Percentiles rank a stretch among this genome's conserved stretches.
Evolutionary conservation across 2,113 vertebrate species (phyloP).

Genomic region (Ascaphus truei): DNA sequence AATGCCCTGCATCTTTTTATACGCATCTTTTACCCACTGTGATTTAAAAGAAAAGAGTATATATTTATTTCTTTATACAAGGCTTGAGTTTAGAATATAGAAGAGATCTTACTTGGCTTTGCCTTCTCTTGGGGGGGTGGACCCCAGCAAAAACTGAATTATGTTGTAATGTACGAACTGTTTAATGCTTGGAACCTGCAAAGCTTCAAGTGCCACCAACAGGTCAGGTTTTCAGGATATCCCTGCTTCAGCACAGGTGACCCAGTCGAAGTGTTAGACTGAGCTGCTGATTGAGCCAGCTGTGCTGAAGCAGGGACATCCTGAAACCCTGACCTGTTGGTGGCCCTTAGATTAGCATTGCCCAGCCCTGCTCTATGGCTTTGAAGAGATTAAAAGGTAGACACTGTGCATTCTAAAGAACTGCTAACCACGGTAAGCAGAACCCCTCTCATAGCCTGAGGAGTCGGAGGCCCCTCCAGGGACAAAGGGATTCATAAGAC

Average conservation of each 20-base stretch:
- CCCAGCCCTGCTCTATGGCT: background rate
- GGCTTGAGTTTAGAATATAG: conserved; percentile 61
- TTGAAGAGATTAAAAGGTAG: conserved; percentile 63
- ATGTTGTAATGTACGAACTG: conserved; percentile 35
- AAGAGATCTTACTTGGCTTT: conserved; percentile 61
- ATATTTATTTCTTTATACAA: conserved; percentile 25
- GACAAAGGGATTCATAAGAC: conserved; percentile 52
- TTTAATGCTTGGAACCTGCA: conserved; percentile 14
- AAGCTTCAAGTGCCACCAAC: too few relatives aligned
- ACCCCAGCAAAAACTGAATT: conserved; percentile 58
- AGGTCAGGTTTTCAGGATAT: too few relatives aligned
- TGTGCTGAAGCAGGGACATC: too few relatives aligned
- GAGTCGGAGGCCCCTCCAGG: background rate
- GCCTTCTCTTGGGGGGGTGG: conserved; percentile 57
- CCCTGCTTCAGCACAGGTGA: too few relatives aligned
- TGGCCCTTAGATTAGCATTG: too few relatives aligned
- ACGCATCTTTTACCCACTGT: conserved; percentile 89
- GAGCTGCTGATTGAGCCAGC: too few relatives aligned
- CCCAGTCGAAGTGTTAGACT: too few relatives aligned
- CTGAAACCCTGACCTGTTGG: too few relatives aligned
- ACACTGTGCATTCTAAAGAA: conserved; percentile 68
- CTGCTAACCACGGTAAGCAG: conserved; percentile 58
- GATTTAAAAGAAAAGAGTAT: conserved; percentile 69
- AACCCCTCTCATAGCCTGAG: background rate
- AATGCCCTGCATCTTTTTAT: conserved; percentile 74